A percentile compares a stretch with the other conserved stretches of the same genome.
Conservation (phyloP, 2,888 invertebrate species). For the Bugulina stolonifera region DNA sequence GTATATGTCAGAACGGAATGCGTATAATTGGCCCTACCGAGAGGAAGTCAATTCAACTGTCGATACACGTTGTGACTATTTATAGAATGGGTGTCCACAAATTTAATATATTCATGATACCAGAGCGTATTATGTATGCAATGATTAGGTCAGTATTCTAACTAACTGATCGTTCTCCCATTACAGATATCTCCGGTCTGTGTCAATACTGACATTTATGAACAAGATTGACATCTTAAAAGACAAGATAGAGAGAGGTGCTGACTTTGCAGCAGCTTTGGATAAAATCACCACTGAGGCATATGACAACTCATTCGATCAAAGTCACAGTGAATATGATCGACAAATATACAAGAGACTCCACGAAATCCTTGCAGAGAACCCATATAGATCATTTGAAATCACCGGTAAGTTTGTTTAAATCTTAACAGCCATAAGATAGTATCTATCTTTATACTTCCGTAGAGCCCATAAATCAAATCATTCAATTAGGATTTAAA, state of each 20-base stretch:
- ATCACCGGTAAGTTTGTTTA: slow-evolving; percentile 23
- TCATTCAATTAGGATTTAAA: too few relatives aligned
- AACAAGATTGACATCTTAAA: slow-evolving; percentile 75
- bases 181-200: slow-evolving; percentile 65
- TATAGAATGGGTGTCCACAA: too few relatives aligned
- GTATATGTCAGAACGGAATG: too few relatives aligned
- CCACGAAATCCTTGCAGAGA: slow-evolving; percentile 13
- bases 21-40: too few relatives aligned
- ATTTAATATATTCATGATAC: too few relatives aligned
- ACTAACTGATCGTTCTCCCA: neutral
- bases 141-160: too few relatives aligned
- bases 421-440: too few relatives aligned
- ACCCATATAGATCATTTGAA: neutral
- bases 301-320: neutral
- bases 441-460: too few relatives aligned
- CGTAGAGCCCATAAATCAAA: too few relatives aligned
- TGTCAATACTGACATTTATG: slow-evolving; percentile 73
- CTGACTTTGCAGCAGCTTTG: neutral
- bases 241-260: slow-evolving; percentile 65
- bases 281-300: neutral
- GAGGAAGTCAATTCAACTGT: too few relatives aligned
- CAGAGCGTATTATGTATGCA: slow-evolving; percentile 18
- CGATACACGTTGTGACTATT: too few relatives aligned
- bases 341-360: neutral
- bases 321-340: neutral